Evolutionary conservation across 2,888 invertebrate species (phyloP).

Genomic region (Amphipoea oculea): DNA sequence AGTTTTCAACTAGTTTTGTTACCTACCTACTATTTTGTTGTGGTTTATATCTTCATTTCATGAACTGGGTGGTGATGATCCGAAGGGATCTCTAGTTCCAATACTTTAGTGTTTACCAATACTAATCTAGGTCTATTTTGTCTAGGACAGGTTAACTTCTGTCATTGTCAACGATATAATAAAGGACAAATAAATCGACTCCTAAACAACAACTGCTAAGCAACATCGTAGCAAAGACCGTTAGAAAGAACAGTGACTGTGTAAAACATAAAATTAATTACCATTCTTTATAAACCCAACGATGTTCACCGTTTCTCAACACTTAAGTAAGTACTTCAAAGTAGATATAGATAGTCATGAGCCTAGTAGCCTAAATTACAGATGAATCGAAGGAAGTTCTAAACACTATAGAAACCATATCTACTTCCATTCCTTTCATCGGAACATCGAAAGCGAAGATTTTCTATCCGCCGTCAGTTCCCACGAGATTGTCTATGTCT

Average conservation of each 20-base stretch:
- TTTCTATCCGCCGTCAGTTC: constrained; percentile 60
- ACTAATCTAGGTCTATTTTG: too few relatives aligned
- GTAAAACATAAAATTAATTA: too few relatives aligned
- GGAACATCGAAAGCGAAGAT: constrained; percentile 48
- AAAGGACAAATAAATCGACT: neutral
- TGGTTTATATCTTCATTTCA: neutral
- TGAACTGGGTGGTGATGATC: neutral
- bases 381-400: neutral
- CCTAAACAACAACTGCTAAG: neutral
- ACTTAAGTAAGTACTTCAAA: neutral
- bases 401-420: constrained; percentile 26
- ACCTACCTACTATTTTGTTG: neutral
- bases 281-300: neutral
- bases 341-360: neutral
- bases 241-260: neutral
- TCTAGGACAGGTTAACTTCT: neutral
- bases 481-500: constrained; percentile 52
- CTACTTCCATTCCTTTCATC: neutral
- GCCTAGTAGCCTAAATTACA: too few relatives aligned
- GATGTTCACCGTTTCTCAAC: neutral
- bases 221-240: neutral
- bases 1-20: constrained; percentile 48
- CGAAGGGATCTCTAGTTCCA: neutral
- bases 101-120: neutral
- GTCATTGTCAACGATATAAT: neutral